Evolutionary conservation across 2,113 vertebrate species (phyloP).

Genomic region (Eupsittula cactorum): DNA sequence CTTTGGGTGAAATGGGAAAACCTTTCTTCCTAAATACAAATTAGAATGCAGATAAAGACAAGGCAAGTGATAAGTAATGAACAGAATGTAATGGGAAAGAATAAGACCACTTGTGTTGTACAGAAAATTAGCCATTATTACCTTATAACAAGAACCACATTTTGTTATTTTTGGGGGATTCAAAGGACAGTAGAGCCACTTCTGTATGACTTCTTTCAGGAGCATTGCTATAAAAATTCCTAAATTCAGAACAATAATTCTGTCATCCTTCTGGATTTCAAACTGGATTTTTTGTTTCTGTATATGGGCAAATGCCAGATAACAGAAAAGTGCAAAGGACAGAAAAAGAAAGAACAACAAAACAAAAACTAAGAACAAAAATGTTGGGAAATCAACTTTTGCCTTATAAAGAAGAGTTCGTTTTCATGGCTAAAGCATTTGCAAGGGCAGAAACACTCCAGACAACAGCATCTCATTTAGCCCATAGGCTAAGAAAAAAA

Average conservation of each 20-base stretch:
- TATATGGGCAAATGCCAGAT: neutral
- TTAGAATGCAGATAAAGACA: conserved; percentile 36
- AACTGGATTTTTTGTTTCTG: neutral
- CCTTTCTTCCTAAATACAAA: conserved; percentile 29
- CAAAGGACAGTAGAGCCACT: neutral
- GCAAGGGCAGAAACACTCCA: neutral
- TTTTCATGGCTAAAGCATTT: neutral
- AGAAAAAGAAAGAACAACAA: neutral
- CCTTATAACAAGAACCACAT: neutral
- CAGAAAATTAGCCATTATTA: neutral
- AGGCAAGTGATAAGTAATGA: neutral
- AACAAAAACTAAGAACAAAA: neutral
- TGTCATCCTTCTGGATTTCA: neutral
- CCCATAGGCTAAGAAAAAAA: neutral
- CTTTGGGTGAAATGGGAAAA: conserved; percentile 11
- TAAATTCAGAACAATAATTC: neutral
- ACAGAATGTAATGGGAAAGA: neutral
- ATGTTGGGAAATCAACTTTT: neutral
- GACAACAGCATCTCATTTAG: neutral
- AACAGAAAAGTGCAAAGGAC: neutral
- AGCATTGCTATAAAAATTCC: neutral
- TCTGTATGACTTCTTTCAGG: neutral
- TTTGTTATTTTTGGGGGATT: neutral
- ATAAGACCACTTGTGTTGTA: neutral
- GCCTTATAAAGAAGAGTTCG: neutral